Evolutionary conservation across 2,113 vertebrate genomes (phyloP), one percentile per base, ranked within the genome.

Genomic region (Hemichromis elongatus): DNA sequence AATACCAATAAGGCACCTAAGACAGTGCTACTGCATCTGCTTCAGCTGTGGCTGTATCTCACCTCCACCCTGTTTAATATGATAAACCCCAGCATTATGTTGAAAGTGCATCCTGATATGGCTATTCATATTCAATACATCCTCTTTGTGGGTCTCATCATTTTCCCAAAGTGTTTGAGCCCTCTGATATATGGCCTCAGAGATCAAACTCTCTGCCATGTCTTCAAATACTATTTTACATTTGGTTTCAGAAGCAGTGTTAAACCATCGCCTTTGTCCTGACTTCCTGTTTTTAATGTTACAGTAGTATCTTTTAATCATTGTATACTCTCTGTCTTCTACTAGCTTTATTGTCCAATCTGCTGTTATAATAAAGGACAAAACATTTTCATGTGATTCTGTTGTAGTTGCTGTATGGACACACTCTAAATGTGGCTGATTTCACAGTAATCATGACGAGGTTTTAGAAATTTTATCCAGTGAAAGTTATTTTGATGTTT

Each of bases 141-240:
- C n/a, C 77, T 93, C 59, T 93, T 93, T 75, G 24, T 92, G 19
- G 6, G 30, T 54, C 79, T 94, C 1, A 80, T 93, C 2, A 63
- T 94, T 70, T 84, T 93, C 47, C 92, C 91, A 2, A 94, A 88
- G 47, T 92, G 83, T 87, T 75, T 93, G 78, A 93, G 90, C 40
- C 90, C 91, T 0, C 90, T 93, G 24, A 77, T 94, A 70, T 93
- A 92, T 2, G 90, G 92, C 81, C 89, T 93, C 9, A 92, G 85
- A 86, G 90, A 93, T 83, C 78, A 81, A 4, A 40, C 79, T 13
- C 83, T 94, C 19, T 88, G 68, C 33, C n/a, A 21, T 3, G 59
- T 84, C 75, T 91, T 94, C 18, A 81, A 14, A 47, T 77, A 86
- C 14, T 90, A 87, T 83, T 90, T 94, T 12, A 92, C 87, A 4